Evolutionary conservation across 1,140 invertebrate species (phyloP).

Genomic region (Eueides isabella): DNA sequence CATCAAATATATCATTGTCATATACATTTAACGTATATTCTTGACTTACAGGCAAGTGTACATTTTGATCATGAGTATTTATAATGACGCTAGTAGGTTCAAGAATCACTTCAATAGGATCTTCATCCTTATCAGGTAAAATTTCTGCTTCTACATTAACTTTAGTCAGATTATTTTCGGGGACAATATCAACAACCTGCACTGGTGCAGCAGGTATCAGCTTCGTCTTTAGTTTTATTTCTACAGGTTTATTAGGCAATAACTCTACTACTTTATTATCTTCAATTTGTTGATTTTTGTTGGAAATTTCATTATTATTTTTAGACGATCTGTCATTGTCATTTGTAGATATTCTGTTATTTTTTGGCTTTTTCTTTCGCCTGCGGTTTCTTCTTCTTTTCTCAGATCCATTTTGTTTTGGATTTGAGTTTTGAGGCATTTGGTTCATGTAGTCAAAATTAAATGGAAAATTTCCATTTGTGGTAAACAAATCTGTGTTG

Average conservation of each 20-base stretch:
- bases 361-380: slow-evolving; percentile 40
- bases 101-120: slow-evolving; percentile 1
- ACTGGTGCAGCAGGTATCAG: not conserved
- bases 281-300: slow-evolving; percentile 23
- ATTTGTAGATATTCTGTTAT: slow-evolving; percentile 22
- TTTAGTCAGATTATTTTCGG: not conserved
- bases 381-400: slow-evolving; percentile 33
- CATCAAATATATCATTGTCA: slow-evolving; percentile 47
- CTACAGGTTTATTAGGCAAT: slow-evolving; percentile 18
- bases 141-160: not conserved
- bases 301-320: slow-evolving; percentile 27
- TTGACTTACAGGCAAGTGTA: not conserved
- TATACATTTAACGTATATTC: slow-evolving; percentile 42
- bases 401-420: slow-evolving; percentile 16
- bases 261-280: slow-evolving; percentile 29
- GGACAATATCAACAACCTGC: not conserved
- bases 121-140: not conserved
- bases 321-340: slow-evolving; percentile 16
- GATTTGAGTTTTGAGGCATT: slow-evolving; percentile 35
- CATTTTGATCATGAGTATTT: not conserved
- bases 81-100: not conserved
- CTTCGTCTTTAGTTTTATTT: not conserved
- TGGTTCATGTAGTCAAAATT: slow-evolving; percentile 50
- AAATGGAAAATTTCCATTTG: slow-evolving; percentile 42
- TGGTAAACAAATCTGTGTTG: slow-evolving; percentile 29